Conservation (phyloP, 2,888 invertebrate genomes). For the Nomada hirtipes region DNA sequence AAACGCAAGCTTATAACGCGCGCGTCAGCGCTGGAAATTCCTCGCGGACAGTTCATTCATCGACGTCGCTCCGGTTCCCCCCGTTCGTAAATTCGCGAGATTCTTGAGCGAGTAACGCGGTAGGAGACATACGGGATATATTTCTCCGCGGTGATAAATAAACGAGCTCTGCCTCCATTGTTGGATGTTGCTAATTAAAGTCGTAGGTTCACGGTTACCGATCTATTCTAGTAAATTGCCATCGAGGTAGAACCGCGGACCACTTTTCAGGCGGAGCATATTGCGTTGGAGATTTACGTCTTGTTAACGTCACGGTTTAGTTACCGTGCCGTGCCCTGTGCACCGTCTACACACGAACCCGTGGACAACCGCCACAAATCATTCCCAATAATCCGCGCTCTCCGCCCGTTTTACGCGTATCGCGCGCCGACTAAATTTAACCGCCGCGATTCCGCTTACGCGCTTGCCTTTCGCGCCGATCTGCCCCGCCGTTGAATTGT, state of each 20-base stretch:
- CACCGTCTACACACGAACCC: slow-evolving; percentile 28
- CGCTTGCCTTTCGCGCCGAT: slow-evolving; percentile 34
- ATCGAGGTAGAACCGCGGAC: slow-evolving; percentile 4
- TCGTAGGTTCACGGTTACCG: slow-evolving; percentile 61
- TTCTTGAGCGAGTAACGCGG: slow-evolving; percentile 46
- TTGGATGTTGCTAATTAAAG: slow-evolving; percentile 66
- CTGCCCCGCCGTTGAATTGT: slow-evolving; percentile 48
- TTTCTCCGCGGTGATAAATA: slow-evolving; percentile 39
- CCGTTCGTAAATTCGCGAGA: slow-evolving; percentile 23
- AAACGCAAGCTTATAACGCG: neutral
- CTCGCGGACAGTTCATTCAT: slow-evolving; percentile 56
- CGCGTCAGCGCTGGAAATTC: slow-evolving; percentile 22
- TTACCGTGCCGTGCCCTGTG: slow-evolving; percentile 39
- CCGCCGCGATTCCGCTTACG: slow-evolving; percentile 58
- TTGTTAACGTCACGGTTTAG: slow-evolving; percentile 73
- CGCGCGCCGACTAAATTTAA: slow-evolving; percentile 69
- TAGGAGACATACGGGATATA: neutral
- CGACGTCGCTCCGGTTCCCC: slow-evolving; percentile 39
- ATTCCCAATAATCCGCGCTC: slow-evolving; percentile 69
- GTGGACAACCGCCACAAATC: slow-evolving; percentile 69
- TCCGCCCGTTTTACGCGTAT: slow-evolving; percentile 57
- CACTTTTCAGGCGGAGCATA: slow-evolving; percentile 58
- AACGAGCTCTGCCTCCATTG: slow-evolving; percentile 42
- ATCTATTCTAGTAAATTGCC: slow-evolving; percentile 66
- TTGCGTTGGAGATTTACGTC: slow-evolving; percentile 71